Evolutionary conservation across 2,113 vertebrate genomes (phyloP).

Genomic region (Numida meleagris): DNA sequence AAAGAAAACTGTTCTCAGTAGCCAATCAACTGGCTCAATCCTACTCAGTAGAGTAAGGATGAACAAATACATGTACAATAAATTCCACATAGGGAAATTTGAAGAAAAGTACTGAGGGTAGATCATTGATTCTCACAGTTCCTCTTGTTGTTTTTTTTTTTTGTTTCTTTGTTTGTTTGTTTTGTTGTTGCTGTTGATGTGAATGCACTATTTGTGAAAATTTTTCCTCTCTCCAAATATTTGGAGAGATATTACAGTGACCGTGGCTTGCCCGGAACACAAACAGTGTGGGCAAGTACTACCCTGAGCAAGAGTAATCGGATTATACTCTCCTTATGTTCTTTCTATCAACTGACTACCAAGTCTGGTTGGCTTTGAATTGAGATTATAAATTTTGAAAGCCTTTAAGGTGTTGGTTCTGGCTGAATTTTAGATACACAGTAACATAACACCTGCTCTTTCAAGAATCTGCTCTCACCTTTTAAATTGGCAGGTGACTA

Average conservation of each 20-base stretch:
- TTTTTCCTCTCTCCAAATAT: background rate
- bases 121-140: background rate
- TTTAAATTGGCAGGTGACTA: slow-evolving; percentile 8
- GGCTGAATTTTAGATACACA: background rate
- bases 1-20: background rate
- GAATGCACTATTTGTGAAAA: background rate
- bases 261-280: background rate
- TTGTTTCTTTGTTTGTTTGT: too few species aligned
- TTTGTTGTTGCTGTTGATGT: background rate
- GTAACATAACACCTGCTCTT: slow-evolving; percentile 3
- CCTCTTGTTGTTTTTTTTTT: background rate
- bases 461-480: slow-evolving; percentile 34
- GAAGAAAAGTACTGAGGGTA: background rate
- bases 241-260: background rate
- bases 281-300: background rate
- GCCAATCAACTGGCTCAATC: background rate
- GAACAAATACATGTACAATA: background rate
- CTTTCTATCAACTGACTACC: background rate
- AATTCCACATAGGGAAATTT: background rate
- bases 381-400: slow-evolving; percentile 22
- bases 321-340: background rate
- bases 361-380: background rate
- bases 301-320: background rate
- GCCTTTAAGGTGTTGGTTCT: slow-evolving; percentile 9
- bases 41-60: background rate